Conservation (phyloP, 2,113 vertebrate genomes). For the Carassius auratus region DNA sequence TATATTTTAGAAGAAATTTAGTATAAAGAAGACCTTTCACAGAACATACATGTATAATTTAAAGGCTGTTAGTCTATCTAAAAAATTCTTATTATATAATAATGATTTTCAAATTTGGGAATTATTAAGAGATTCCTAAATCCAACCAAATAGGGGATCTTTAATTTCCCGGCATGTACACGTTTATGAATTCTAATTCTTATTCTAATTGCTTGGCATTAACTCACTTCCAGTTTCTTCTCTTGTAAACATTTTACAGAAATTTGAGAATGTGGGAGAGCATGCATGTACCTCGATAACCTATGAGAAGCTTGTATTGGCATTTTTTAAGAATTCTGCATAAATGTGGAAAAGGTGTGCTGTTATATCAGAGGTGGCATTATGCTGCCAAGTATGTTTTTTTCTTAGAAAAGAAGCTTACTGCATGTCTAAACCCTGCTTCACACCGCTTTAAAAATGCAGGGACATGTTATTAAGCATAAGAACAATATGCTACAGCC, state of each 20-base stretch:
- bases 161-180: not conserved
- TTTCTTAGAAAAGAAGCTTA: constrained; percentile 47
- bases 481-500: constrained; percentile 14
- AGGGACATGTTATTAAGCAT: constrained; percentile 4
- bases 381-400: not conserved
- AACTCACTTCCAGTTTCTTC: not conserved
- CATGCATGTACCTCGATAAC: not conserved
- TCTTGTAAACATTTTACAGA: not conserved
- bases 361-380: not conserved
- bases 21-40: not conserved
- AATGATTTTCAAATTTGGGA: not conserved
- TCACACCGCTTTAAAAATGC: constrained; percentile 21
- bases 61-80: not conserved
- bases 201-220: not conserved
- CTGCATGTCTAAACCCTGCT: constrained; percentile 12
- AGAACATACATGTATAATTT: not conserved
- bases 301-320: not conserved
- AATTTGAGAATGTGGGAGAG: not conserved
- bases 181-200: not conserved
- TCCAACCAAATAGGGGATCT: not conserved
- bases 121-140: not conserved
- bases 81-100: not conserved
- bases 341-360: not conserved
- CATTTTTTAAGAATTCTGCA: not conserved
- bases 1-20: not conserved